Conservation (phyloP, 2,888 invertebrate species). For the Stenodema calcarata region DNA sequence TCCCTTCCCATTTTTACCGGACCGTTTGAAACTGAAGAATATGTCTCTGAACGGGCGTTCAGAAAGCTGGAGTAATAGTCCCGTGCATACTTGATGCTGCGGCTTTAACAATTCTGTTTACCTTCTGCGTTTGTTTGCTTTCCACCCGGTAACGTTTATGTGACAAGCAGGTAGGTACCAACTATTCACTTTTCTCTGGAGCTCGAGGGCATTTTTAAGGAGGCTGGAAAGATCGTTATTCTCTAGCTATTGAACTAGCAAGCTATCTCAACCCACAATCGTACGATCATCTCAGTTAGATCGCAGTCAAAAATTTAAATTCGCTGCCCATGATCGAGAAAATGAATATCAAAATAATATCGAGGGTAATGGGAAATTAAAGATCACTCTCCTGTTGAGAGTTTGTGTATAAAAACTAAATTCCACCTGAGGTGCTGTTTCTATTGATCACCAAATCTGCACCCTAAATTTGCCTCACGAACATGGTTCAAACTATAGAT, state of each 20-base stretch:
- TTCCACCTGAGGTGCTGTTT: too few relatives aligned
- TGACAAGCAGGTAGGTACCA: neutral
- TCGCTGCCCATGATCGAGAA: too few relatives aligned
- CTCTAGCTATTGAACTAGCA: neutral
- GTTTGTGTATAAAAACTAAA: too few relatives aligned
- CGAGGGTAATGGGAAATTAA: too few relatives aligned
- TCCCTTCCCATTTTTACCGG: neutral
- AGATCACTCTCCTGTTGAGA: too few relatives aligned
- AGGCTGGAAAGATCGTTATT: neutral
- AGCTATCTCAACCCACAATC: neutral
- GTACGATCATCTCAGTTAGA: neutral
- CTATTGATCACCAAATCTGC: too few relatives aligned
- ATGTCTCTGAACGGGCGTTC: neutral
- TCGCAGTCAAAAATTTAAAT: too few relatives aligned
- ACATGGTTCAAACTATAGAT: too few relatives aligned
- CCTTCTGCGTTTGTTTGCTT: conserved; percentile 20
- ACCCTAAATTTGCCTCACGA: too few relatives aligned
- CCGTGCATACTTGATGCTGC: conserved; percentile 15
- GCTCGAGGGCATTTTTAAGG: neutral
- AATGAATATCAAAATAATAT: too few relatives aligned
- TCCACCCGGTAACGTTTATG: neutral
- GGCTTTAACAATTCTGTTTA: conserved; percentile 27
- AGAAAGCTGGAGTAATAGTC: conserved; percentile 4
- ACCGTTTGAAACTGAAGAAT: neutral
- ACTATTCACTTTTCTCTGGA: neutral